Evolutionary conservation across 1,140 invertebrate genomes (phyloP), one percentile per base, ranked within the genome.

Genomic region (Neodiprion virginianus): DNA sequence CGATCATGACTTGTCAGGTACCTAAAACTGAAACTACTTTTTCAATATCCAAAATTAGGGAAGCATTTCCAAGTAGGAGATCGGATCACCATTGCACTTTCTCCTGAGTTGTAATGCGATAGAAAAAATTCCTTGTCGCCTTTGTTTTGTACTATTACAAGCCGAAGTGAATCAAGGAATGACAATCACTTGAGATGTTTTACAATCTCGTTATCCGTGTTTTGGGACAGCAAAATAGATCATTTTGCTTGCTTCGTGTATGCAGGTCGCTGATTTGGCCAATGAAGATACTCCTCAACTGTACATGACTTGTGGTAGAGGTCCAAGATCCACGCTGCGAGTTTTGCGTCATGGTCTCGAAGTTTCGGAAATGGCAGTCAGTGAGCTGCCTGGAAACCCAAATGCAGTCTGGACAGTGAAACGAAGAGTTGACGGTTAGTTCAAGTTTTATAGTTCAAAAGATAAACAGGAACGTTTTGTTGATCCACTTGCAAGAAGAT

Each of bases 321-420:
- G 98, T 3, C 95, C 98, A 1, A 90, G 98, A 72, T 99, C 98
- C 0, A 95, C 97, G 1, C 81, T 99, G 4, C 89, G 98, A 82
- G 96, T 99, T 1, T 88, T 99, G 4, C 92, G 98, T 67, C 99
- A 99, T 88, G 99, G 99, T 82, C 89, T 99, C 12, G 98, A 99
- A 91, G 98, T 96, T 1, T 97, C 97, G 0, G 99, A 99, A 89
- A 99, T 99, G 98, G 99, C 98, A 80, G 98, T 99, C 5, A 99
- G 98, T 69, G 98, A 99, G 88, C 89, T 99, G 77, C 99, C 99
- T 12, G 98, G 98, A 86, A 99, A 98, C 87, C 99, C 99, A 10
- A 99, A 99, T 90, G 98, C 98, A 83, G 99, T 99, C 8, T 99
- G 99, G 99, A 99, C 99, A 49, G 98, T 99, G 1, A 98, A 99